Conservation (phyloP, 2,113 vertebrate genomes). For the Xenotilapia longispinis region DNA sequence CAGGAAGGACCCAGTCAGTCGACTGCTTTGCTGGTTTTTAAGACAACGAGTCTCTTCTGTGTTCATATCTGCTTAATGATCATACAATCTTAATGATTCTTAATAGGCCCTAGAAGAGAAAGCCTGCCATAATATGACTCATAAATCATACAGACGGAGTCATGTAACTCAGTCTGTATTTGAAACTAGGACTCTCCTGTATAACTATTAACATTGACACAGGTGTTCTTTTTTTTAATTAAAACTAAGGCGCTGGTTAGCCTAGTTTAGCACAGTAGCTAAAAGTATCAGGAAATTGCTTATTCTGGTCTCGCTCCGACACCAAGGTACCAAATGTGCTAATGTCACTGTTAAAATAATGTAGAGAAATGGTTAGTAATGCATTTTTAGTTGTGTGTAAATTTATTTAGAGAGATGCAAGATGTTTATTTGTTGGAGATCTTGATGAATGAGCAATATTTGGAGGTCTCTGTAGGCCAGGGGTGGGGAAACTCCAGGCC, state of each 20-base stretch:
- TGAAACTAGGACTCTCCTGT: not conserved
- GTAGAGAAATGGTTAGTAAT: not conserved
- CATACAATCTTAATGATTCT: not conserved
- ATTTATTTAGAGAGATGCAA: not conserved
- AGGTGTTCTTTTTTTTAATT: not conserved
- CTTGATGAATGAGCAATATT: not conserved
- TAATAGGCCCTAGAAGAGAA: not conserved
- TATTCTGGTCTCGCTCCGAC: accelerated
- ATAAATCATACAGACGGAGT: not conserved
- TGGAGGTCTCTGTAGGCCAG: not conserved
- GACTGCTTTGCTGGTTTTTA: not conserved
- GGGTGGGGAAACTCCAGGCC: not conserved
- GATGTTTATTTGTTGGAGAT: not conserved
- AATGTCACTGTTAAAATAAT: not conserved
- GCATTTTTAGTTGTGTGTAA: not conserved
- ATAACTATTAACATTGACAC: not conserved
- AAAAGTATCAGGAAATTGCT: not conserved
- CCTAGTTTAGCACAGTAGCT: not conserved
- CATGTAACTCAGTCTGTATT: not conserved
- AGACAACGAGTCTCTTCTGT: not conserved
- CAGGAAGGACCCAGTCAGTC: not conserved
- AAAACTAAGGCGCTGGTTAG: not conserved
- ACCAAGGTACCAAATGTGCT: not conserved
- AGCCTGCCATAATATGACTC: not conserved
- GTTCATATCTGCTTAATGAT: not conserved